Conservation (phyloP, 2,797 vertebrate species). For the Semaprochilodus insignis region DNA sequence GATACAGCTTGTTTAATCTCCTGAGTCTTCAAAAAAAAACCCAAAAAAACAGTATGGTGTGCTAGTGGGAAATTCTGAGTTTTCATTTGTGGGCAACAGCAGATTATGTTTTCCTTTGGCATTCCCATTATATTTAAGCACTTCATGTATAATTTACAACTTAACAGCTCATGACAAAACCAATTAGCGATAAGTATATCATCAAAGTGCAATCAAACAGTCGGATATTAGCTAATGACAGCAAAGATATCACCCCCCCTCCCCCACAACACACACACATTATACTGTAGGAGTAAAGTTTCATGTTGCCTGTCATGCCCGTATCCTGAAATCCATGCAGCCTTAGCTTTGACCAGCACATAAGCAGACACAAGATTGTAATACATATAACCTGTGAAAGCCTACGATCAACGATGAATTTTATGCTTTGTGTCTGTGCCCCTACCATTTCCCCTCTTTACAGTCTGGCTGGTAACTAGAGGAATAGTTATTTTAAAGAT, state of each 20-base stretch:
- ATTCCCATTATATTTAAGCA: neutral
- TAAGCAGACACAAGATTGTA: neutral
- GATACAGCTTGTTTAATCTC: conserved; percentile 43
- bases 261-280: neutral
- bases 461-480: conserved; percentile 54
- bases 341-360: neutral
- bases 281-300: neutral
- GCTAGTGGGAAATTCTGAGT: conserved; percentile 14
- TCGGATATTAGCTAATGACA: neutral
- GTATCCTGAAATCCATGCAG: neutral
- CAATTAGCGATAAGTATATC: neutral
- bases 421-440: neutral
- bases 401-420: conserved; percentile 1
- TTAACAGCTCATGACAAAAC: conserved; percentile 6
- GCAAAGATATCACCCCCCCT: neutral
- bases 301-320: neutral
- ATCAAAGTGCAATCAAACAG: neutral
- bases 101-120: neutral
- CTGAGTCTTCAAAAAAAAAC: neutral
- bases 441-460: conserved; percentile 12
- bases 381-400: neutral
- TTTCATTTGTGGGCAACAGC: neutral
- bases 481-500: conserved; percentile 68
- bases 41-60: conserved; percentile 27
- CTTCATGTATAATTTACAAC: neutral